These are phyloP conservation scores for Galago senegalensis DNA, from an alignment of 2,797 vertebrate species.

Conservation along the genomic window DNA sequence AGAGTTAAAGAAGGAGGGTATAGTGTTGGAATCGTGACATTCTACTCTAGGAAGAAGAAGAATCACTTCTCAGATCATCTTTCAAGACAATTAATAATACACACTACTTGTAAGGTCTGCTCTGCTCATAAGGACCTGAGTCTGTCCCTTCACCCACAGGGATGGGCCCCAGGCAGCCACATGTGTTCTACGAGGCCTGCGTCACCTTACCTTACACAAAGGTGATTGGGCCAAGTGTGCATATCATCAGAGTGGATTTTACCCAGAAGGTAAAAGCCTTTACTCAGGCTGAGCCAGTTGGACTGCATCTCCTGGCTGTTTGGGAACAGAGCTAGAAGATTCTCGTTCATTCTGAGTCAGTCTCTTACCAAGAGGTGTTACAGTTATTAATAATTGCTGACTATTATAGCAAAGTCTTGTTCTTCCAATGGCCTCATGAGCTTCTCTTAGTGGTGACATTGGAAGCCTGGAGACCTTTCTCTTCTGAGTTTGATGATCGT, in stretches of 20 bases:
- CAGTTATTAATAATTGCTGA: neutral
- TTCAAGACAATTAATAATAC: neutral
- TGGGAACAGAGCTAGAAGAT: conserved; percentile 18
- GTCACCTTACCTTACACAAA: neutral
- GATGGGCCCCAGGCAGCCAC: neutral
- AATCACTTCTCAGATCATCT: neutral
- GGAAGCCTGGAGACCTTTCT: neutral
- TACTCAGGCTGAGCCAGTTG: neutral
- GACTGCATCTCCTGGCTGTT: neutral
- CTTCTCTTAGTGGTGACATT: neutral
- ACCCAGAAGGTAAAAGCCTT: too few relatives aligned
- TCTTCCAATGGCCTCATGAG: neutral
- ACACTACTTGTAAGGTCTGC: neutral
- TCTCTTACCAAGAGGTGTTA: conserved; percentile 20
- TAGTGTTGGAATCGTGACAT: neutral
- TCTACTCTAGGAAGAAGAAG: neutral
- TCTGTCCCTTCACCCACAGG: neutral
- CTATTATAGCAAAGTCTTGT: neutral
- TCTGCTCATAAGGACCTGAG: neutral
- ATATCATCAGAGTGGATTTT: neutral
- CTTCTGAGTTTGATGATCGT: neutral
- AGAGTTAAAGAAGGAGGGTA: neutral
- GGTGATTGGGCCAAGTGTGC: neutral
- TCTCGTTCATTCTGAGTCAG: conserved; percentile 42
- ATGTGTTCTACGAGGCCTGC: neutral